phyloP scores from a whole-genome alignment of 2,113 vertebrate species.

The Percopsis transmontana region DNA sequence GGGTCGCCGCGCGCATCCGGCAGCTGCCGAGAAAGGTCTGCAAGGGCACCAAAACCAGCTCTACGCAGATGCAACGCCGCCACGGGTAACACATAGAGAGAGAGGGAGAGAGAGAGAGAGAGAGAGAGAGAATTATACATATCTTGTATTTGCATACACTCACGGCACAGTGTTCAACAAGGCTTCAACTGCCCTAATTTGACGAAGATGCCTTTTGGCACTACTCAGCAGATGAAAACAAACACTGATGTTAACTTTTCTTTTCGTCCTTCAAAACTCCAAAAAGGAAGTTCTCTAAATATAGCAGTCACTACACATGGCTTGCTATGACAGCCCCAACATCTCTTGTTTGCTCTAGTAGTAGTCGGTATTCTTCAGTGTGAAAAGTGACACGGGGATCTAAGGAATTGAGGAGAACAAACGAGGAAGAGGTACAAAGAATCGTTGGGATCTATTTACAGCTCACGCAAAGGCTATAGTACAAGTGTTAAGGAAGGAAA shows the following conservation, averaged over 20 bases:
- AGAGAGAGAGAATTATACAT: not conserved
- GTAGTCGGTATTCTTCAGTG: slow-evolving; percentile 30
- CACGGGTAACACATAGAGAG: slow-evolving; percentile 12
- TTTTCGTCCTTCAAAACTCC: slow-evolving; percentile 59
- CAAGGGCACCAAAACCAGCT: slow-evolving; percentile 50
- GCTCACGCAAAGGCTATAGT: slow-evolving; percentile 41
- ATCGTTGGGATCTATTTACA: slow-evolving; percentile 48
- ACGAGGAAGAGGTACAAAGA: slow-evolving; percentile 23
- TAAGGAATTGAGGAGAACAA: slow-evolving; percentile 29
- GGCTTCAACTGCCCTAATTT: slow-evolving; percentile 34
- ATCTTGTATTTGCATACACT: slow-evolving; percentile 6
- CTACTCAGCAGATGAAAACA: slow-evolving; percentile 31
- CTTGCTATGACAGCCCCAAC: slow-evolving; percentile 48
- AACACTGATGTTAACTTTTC: slow-evolving; percentile 45
- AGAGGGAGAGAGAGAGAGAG: not conserved
- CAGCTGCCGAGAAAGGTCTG: slow-evolving; percentile 52
- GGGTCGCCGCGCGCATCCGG: slow-evolving; percentile 45
- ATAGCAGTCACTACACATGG: slow-evolving; percentile 47
- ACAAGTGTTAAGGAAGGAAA: slow-evolving; percentile 33
- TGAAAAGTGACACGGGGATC: slow-evolving; percentile 38
- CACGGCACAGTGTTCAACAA: too few relatives aligned
- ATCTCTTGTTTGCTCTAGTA: slow-evolving; percentile 26
- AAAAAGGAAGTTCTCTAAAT: slow-evolving; percentile 55
- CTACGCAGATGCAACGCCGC: slow-evolving; percentile 40
- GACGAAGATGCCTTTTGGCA: slow-evolving; percentile 39